These are phyloP conservation scores for Piezodorus guildinii DNA, from an alignment of 1,140 invertebrate genomes.

Conservation along the genomic window DNA sequence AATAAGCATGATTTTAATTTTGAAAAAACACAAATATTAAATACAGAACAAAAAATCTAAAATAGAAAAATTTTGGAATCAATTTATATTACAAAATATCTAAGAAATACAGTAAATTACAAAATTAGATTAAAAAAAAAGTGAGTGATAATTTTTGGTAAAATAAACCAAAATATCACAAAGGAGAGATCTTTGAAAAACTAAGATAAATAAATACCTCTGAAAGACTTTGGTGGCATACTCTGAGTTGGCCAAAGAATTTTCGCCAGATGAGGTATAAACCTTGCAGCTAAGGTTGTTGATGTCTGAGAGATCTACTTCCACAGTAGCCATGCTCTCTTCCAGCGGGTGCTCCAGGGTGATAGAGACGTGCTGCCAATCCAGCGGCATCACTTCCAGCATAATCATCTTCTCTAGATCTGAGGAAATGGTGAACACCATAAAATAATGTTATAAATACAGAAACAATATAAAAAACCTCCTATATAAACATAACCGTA, in stretches of 20 bases:
- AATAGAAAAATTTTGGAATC: no score
- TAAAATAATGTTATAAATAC: background rate
- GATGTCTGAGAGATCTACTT: constrained; percentile 74
- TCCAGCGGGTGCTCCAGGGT: constrained; percentile 86
- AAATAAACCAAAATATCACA: no score
- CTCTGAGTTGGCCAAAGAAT: constrained; percentile 49
- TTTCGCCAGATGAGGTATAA: constrained; percentile 44
- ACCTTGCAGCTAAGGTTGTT: constrained; percentile 56
- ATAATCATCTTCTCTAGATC: constrained; percentile 71
- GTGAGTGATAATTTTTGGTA: no score
- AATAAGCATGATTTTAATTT: no score
- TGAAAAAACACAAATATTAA: no score
- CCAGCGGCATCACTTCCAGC: constrained; percentile 82
- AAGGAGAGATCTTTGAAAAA: background rate
- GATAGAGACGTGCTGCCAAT: constrained; percentile 77
- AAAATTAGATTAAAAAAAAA: no score
- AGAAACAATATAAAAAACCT: no score
- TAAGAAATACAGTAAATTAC: no score
- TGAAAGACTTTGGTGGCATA: constrained; percentile 76
- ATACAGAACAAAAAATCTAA: no score
- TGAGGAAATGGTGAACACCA: background rate
- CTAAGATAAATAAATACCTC: constrained; percentile 36
- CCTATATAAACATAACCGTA: no score
- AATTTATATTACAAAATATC: no score
- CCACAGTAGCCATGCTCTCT: constrained; percentile 82